Evolutionary conservation across 2,888 invertebrate species (phyloP), one percentile per base, ranked within the genome.

Genomic region (Achlya flavicornis): DNA sequence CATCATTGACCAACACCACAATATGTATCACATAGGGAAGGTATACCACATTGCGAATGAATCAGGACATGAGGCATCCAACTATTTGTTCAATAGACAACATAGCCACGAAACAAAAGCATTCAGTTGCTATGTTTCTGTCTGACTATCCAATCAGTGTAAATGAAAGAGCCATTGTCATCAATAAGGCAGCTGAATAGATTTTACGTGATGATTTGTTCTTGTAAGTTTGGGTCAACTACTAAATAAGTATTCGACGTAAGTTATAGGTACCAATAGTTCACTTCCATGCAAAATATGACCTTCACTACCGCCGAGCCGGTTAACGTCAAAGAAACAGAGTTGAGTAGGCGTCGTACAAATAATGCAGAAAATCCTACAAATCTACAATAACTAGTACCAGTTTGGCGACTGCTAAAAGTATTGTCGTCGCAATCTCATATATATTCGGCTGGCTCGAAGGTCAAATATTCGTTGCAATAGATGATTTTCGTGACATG

Each of bases 171-270:
- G 53, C 19, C 53, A 53, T 53, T 53, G 53, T 53, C 53, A 53
- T 53, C 53, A 53, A 53, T 53, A 53, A 53, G 53, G 53, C 53
- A 48, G 48, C 16, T 53, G 10, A 53, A 53, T 53, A 53, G 53
- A 19, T 53, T 19, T 8, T 53, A 53, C 53, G 53, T 19, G 53
- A 53, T 46, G 46, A 19, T 53, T 48, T 16, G 16, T 16, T n/a
- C 48, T 48, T 48, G 16, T n/a, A 48, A 1, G 2, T 48, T 48
- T 48, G 48, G 48, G 5, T 16, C 16, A n/a, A 19, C 19, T 7
- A 3, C 7, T 19, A 19, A 53, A 2, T 4, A 16, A 16, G 53
- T 53, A 19, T 46, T 46, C n/a, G 46, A 53, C 19, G 19, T 10
- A 53, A 53, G 53, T 19, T 4, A 16, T 16, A 19, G 16, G n/a